Percentiles rank a stretch among this genome's conserved stretches.
Conservation (phyloP, 2,113 vertebrate species). For the Zosterops hypoxanthus region DNA sequence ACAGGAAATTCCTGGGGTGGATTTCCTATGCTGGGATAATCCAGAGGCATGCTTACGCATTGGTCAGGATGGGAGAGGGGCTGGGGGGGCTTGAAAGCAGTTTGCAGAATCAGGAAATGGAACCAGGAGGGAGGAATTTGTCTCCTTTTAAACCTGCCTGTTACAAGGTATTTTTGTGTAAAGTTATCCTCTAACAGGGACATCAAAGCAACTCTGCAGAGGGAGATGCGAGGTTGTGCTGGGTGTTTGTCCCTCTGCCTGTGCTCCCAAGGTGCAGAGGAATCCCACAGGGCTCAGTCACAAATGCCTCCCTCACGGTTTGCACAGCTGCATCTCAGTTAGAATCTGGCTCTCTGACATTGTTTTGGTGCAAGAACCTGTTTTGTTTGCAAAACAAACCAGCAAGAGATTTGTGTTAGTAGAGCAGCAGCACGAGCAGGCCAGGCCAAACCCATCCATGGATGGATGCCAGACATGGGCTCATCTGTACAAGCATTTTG, state of each 20-base stretch:
- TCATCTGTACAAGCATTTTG: background rate
- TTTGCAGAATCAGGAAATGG: slow-evolving; percentile 20
- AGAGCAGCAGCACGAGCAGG: background rate
- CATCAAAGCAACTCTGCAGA: slow-evolving; percentile 10
- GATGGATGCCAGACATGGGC: background rate
- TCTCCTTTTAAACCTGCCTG: background rate
- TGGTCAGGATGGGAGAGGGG: background rate
- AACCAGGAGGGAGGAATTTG: background rate
- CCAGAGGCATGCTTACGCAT: background rate
- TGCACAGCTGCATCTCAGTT: slow-evolving; percentile 21
- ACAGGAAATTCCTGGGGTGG: slow-evolving; percentile 66
- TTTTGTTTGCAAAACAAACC: slow-evolving; percentile 32
- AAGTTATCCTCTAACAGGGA: background rate
- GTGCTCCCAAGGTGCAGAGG: background rate
- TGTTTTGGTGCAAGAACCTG: slow-evolving; percentile 16
- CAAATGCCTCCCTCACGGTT: background rate
- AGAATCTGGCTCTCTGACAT: slow-evolving; percentile 3
- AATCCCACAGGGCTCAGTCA: background rate
- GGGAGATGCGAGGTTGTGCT: background rate
- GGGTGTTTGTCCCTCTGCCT: background rate
- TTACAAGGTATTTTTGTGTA: background rate
- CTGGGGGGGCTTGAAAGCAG: background rate
- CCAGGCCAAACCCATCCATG: background rate
- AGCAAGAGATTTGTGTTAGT: background rate
- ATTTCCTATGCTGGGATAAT: slow-evolving; percentile 54